A percentile compares a stretch with the other conserved stretches of the same genome.
Conservation (phyloP, 37 sponge, comb jelly and placozoan species). For the Aphrocallistes beatrix region DNA sequence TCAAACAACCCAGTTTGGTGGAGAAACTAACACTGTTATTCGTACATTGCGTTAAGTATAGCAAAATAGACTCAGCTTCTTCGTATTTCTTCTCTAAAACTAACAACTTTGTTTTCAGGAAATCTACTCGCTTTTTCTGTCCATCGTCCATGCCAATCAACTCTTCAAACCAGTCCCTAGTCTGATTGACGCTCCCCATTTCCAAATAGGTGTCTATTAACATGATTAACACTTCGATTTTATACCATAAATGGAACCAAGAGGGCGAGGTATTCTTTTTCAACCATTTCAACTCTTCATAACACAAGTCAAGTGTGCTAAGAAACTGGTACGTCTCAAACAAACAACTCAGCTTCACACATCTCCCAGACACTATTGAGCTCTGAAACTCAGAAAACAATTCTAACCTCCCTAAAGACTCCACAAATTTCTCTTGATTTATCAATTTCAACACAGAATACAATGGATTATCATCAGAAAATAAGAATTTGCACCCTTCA, state of each 20-base stretch:
- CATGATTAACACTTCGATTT: neutral
- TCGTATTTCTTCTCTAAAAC: neutral
- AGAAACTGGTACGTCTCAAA: neutral
- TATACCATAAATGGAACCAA: conserved; percentile 17
- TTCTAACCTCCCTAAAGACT: neutral
- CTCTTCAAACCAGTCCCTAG: neutral
- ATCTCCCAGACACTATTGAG: neutral
- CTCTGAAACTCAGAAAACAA: neutral
- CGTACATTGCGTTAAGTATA: too few species aligned
- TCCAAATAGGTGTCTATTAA: neutral
- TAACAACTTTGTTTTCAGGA: neutral
- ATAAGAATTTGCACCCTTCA: neutral
- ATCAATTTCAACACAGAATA: neutral
- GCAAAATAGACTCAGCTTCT: too few species aligned
- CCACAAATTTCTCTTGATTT: neutral
- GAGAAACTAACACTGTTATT: too few species aligned
- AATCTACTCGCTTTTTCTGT: neutral
- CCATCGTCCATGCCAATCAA: neutral
- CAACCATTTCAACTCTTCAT: neutral
- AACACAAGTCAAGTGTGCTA: neutral
- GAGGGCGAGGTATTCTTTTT: neutral
- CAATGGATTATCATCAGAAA: neutral
- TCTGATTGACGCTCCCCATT: neutral
- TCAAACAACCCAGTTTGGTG: neutral
- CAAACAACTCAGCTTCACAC: neutral